Evolutionary conservation across 2,113 vertebrate genomes (phyloP), one percentile per base, ranked within the genome.

Genomic region (Chascanopsetta lugubris): DNA sequence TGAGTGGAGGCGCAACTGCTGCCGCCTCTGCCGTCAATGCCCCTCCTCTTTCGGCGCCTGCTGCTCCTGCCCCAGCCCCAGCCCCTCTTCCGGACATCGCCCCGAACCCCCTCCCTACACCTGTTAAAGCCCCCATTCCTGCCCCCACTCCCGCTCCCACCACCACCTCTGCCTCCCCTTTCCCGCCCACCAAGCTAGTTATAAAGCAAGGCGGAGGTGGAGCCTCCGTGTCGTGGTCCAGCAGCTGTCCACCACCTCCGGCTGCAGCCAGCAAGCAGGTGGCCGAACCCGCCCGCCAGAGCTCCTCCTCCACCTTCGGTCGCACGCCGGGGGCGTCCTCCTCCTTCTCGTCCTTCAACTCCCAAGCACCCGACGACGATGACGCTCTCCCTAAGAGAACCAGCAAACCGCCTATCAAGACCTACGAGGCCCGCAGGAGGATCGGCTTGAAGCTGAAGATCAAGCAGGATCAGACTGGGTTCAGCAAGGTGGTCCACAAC

Each of bases 391-490:
- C 94, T 0, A 94, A 95, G 13, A 85, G 95, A 46, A 92, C 87
- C 72, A 96, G 93, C 86, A 95, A 93, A 6, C 95, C 95, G 0
- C 96, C 95, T 6, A 97, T 97, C 45, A 98, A 98, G 79, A 97
- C 96, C 4, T 97, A 98, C 3, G 96, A 97, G 85, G 96, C 96
- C 0, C 94, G 96, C 0, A 93, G 94, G 50, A 91, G 96, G 24
- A 97, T 97, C 0, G 95, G 95, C 13, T 88, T 97, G 58, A 98
- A 98, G 83, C 84, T 98, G 8, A 97, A 98, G 88, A 98, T 98
- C 90, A 98, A 97, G 61, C 96, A 98, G 80, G 96, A 97, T 76
- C 89, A 90, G 48, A 95, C 96, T 0, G 95, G 96, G 0, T 91
- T 96, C 53, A 95, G 94, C 67, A 97, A 97, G 72, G 95, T 98